Evolutionary conservation across 2,797 vertebrate genomes (phyloP), one percentile per base, ranked within the genome.

Genomic region (Darevskia mixta): DNA sequence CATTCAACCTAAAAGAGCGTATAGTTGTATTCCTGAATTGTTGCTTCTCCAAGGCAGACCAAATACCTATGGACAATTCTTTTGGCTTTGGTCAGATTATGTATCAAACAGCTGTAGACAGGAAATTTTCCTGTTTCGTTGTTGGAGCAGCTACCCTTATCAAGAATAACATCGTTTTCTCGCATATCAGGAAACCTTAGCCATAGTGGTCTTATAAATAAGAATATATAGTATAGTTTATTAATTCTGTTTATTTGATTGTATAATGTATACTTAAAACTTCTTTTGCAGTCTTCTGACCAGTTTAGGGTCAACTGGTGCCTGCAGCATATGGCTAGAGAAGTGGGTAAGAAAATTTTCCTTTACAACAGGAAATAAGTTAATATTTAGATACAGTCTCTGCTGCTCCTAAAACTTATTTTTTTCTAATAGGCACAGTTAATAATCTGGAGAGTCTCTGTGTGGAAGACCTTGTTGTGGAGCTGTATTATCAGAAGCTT

Each of bases 231-330:
- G 7, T 23, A 2, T 58, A 83, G 73, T 32, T 43, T 73, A 27
- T 35, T 87, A 91, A 23, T 86, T 91, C 29, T 45, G 27, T 83
- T 61, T 29, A 45, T 83, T 55, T 25, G 27, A 67, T 9, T 72
- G 18, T 45, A 41, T 80, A 55, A 23, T 69, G 15, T 20, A 76
- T 18, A 1, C 88, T 45, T 90, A 86, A 73, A 85, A 69, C 27
- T 89, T 67, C 38, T 75, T 77, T 45, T 93, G 18, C 79, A 97
- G 97, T 95, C 93, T 88, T 71, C 94, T 55, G 97, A 97, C 73
- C 89, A 92, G 27, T 96, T 96, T 93, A 94, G 95, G 90, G 89
- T 97, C 86, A 95, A 85, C 45, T 98, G 97, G 97, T 97, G 97
- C 91, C 94, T 98, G 55, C 93, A 87, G 88, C 93, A 94, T 79